Base-by-base conservation (phyloP, 2,113 vertebrate species). In the Lynx canadensis region DNA sequence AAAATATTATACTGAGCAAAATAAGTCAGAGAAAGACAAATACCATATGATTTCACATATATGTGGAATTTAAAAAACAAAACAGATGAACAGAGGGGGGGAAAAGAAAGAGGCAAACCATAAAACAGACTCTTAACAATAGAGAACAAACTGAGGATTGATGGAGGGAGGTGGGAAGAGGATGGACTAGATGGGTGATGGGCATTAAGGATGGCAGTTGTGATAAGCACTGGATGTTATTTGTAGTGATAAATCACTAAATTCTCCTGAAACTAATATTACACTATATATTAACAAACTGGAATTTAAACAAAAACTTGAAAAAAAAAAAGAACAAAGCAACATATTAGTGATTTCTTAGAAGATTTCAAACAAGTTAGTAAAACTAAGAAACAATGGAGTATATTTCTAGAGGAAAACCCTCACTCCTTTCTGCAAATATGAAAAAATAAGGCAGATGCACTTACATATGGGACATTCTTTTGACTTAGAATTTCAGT, bases 361-460 rank as follows among this genome's bases (percentile, higher is more conserved):
- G 65, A 79, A 50, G 41, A 93, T 74, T 7, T 87, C 48, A 88
- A 50, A 69, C 8, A 23, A 60, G 1, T 90, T 93, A 94, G 14
- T 95, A 90, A 79, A 91, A 89, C 81, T 88, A 93, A 94, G 57
- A 97, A 94, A 66, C 15, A 85, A 10, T 76, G 63, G 31, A 66
- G 27, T 79, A 55, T 45, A 29, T 92, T 79, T 74, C 33, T 88
- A 63, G 36, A 52, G 31, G 45, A 89, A 79, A 80, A 57, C 16
- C 63, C 50, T 91, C 76, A 85, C 10, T 94, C 27, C 3, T 84
- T 69, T 69, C 7, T 73, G 31, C 63, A 19, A 52, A 55, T 57
- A 21, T 84, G 57, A 50, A 65, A 86, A 91, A 86, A 88, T 27
- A 87, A 55, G 45, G 16, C 68, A 36, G 23, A 16, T 74, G 27